Evolutionary conservation across 2,113 vertebrate species (phyloP).

Genomic region (Pluvianellus socialis): DNA sequence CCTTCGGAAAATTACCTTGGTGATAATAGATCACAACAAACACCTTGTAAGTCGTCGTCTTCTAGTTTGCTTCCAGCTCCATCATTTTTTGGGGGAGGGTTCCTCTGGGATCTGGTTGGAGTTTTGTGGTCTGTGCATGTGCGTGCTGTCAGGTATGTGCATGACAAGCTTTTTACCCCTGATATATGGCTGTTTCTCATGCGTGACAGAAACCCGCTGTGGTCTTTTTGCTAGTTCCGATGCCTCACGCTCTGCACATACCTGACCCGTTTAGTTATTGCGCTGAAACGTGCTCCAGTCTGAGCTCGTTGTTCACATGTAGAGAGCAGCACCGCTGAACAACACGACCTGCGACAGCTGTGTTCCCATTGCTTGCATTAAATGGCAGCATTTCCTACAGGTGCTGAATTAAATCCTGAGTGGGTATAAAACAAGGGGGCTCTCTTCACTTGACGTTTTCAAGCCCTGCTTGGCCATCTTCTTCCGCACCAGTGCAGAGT

Average conservation of each 20-base stretch:
- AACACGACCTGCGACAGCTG: not conserved
- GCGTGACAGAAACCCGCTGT: not conserved
- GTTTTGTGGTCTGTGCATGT: not conserved
- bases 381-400: not conserved
- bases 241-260: not conserved
- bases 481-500: not conserved
- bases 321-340: not conserved
- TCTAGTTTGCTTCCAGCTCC: not conserved
- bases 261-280: not conserved
- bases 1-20: not conserved
- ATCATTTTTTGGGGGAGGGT: not conserved
- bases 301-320: not conserved
- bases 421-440: not conserved
- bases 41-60: not conserved
- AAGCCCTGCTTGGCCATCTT: not conserved
- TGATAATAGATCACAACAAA: fast-evolving
- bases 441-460: not conserved
- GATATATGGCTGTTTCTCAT: not conserved
- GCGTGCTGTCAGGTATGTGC: not conserved
- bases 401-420: not conserved
- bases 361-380: not conserved
- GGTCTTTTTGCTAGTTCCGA: not conserved
- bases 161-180: not conserved
- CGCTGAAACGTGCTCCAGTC: not conserved
- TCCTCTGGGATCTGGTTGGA: not conserved